phyloP scores from a whole-genome alignment of 2,113 vertebrate species.

The Chaetodon trifascialis region DNA sequence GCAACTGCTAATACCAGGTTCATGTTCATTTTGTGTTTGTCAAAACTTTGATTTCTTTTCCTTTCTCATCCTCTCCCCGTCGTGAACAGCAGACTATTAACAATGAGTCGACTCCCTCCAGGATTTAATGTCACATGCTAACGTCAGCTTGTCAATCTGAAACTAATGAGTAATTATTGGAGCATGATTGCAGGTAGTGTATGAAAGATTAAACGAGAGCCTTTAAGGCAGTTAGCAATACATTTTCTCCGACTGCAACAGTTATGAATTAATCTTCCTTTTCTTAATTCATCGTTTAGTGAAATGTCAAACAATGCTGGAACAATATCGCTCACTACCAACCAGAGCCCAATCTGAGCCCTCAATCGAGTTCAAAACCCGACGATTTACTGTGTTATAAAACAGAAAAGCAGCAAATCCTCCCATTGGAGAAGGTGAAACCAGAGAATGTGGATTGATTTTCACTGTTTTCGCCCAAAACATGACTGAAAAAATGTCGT shows the following conservation, averaged over 20 bases:
- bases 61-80: not conserved
- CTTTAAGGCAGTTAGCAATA: not conserved
- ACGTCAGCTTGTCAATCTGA: not conserved
- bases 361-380: not conserved
- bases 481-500: not conserved
- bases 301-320: not conserved
- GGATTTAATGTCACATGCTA: not conserved
- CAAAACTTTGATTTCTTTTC: constrained; percentile 7
- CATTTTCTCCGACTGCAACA: not conserved
- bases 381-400: not conserved
- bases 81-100: not conserved
- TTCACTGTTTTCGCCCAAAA: not conserved
- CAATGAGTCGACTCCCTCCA: not conserved
- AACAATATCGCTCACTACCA: too few species aligned
- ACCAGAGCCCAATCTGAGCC: not conserved
- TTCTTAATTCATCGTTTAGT: not conserved
- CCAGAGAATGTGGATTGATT: not conserved
- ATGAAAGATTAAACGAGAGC: not conserved
- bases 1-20: not conserved
- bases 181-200: constrained; percentile 7
- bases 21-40: constrained; percentile 5
- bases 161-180: constrained; percentile 11
- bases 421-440: not conserved
- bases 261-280: not conserved
- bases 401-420: not conserved